phyloP scores from a whole-genome alignment of 64 coral and sea anemone species.

The Hydrozoanthus tunicans region DNA sequence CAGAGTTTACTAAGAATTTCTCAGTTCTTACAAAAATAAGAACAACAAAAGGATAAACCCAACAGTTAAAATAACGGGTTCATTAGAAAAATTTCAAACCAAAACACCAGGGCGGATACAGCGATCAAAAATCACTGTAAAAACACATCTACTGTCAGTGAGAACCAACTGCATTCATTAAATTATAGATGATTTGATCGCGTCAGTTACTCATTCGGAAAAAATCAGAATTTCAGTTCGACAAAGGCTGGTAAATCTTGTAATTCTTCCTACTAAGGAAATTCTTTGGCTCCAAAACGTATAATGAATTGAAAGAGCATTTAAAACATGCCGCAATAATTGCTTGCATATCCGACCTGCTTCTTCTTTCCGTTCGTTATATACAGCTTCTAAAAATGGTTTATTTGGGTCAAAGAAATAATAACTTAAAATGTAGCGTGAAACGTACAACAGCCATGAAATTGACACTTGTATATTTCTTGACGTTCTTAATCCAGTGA shows the following conservation, averaged over 20 bases:
- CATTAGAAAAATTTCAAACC: background rate
- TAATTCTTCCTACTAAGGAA: background rate
- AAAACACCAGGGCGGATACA: background rate
- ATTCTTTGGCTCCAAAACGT: background rate
- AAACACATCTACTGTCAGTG: background rate
- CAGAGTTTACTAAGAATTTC: background rate
- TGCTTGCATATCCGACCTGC: background rate
- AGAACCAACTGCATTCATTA: conserved; percentile 28
- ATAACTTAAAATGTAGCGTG: background rate
- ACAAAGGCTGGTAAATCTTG: background rate
- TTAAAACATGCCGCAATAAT: background rate
- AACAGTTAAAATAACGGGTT: background rate
- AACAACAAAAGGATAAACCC: background rate
- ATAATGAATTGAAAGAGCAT: background rate
- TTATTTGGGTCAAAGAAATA: background rate
- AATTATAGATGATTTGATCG: conserved; percentile 51
- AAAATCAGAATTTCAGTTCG: background rate
- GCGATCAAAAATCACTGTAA: conserved; percentile 20
- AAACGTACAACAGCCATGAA: background rate
- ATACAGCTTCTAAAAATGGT: background rate
- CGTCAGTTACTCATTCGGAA: background rate
- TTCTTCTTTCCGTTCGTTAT: background rate
- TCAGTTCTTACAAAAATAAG: background rate
- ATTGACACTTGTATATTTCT: background rate
- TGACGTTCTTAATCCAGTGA: background rate